These are phyloP conservation scores for Formica aserva DNA, from an alignment of 2,888 invertebrate genomes.

Conservation along the genomic window DNA sequence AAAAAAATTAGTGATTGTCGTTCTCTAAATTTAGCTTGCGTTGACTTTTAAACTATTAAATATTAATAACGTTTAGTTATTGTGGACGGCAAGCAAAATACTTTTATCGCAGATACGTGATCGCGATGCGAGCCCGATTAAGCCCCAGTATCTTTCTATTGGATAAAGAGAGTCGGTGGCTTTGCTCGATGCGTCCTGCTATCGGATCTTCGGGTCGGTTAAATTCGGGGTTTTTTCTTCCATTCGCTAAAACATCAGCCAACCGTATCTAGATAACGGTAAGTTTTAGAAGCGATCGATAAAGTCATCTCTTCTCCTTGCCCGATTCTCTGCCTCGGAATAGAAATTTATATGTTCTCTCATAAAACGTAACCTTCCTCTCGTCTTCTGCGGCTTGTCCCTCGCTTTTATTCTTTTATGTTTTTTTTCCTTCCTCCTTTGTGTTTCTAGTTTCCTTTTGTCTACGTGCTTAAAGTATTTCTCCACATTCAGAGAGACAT, in stretches of 20 bases:
- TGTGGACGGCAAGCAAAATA: slow-evolving; percentile 16
- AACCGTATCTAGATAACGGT: slow-evolving; percentile 57
- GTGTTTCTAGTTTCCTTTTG: slow-evolving; percentile 16
- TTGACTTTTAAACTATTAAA: neutral
- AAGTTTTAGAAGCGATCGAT: slow-evolving; percentile 62
- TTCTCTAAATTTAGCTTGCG: no score
- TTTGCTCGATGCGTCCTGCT: slow-evolving; percentile 25
- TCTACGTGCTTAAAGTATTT: slow-evolving; percentile 21
- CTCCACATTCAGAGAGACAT: slow-evolving; percentile 11
- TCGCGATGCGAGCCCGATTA: slow-evolving; percentile 28
- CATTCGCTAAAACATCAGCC: slow-evolving; percentile 49
- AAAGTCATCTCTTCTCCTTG: slow-evolving; percentile 58
- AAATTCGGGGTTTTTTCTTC: slow-evolving; percentile 39
- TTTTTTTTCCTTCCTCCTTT: slow-evolving; percentile 1
- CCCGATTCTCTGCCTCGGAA: slow-evolving; percentile 53
- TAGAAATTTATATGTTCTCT: slow-evolving; percentile 60
- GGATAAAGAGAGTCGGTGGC: slow-evolving; percentile 53
- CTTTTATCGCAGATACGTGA: slow-evolving; percentile 6
- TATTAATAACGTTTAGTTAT: neutral
- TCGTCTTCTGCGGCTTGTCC: slow-evolving; percentile 52
- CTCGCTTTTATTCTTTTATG: slow-evolving; percentile 34
- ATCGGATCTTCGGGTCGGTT: slow-evolving; percentile 42
- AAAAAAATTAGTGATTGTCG: neutral
- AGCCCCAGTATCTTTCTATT: slow-evolving; percentile 54
- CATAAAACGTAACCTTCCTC: slow-evolving; percentile 62